phyloP scores from a whole-genome alignment of 2,888 invertebrate genomes.

The Mythimna pallens region DNA sequence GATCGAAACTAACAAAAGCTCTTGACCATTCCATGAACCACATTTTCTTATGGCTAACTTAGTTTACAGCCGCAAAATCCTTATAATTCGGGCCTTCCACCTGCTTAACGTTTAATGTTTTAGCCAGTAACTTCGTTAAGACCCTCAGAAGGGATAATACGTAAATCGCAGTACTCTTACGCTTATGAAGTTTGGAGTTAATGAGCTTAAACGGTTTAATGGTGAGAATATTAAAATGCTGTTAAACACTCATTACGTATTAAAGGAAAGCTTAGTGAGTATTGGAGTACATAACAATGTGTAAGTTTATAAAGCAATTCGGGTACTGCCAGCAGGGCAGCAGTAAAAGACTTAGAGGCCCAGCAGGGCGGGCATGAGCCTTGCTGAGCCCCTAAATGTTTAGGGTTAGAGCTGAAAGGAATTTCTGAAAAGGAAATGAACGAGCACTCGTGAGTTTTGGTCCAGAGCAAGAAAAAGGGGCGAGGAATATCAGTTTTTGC shows the following conservation, averaged over 20 bases:
- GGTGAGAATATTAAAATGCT: slow-evolving; percentile 39
- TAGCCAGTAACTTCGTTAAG: slow-evolving; percentile 63
- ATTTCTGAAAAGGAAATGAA: too few relatives aligned
- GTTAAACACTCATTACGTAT: slow-evolving; percentile 17
- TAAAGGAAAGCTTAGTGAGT: slow-evolving; percentile 7
- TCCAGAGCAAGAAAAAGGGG: too few relatives aligned
- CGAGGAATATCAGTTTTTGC: too few relatives aligned
- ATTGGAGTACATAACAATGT: background rate
- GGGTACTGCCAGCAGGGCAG: background rate
- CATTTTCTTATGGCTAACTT: slow-evolving; percentile 50
- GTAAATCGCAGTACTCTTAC: slow-evolving; percentile 50
- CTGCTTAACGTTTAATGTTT: slow-evolving; percentile 59
- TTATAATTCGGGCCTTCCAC: slow-evolving; percentile 53
- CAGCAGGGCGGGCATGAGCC: too few relatives aligned
- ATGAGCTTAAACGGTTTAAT: slow-evolving; percentile 50
- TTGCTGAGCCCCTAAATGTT: too few relatives aligned
- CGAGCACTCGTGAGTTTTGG: too few relatives aligned
- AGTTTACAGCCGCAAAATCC: slow-evolving; percentile 49
- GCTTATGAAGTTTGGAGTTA: slow-evolving; percentile 52
- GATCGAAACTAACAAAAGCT: slow-evolving; percentile 24
- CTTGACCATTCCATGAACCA: slow-evolving; percentile 20
- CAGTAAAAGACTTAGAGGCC: background rate
- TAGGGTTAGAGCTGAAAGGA: too few relatives aligned
- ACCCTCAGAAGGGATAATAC: slow-evolving; percentile 58
- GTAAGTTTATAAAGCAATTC: background rate